Conservation (phyloP, 1,140 invertebrate species). For the Microplitis mediator region DNA sequence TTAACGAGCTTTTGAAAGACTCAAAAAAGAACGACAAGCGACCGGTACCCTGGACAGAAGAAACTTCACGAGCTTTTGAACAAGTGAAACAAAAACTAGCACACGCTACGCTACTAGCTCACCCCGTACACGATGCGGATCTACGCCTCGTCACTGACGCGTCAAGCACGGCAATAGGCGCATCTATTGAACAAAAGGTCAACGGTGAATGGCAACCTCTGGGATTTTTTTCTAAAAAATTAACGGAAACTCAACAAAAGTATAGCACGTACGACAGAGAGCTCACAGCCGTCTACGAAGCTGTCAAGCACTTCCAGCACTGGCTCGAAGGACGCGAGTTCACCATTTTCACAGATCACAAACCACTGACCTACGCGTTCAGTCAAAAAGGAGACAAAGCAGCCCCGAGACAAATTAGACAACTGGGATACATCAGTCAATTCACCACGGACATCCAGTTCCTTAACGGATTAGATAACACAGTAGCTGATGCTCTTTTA, state of each 20-base stretch:
- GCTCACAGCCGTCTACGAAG: constrained; percentile 56
- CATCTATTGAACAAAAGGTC: background rate
- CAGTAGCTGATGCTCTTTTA: constrained; percentile 39
- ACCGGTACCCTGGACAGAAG: constrained; percentile 24
- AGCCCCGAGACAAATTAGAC: constrained; percentile 21
- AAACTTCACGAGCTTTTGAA: constrained; percentile 23
- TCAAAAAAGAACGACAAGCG: constrained; percentile 34
- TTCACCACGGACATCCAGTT: too few species aligned
- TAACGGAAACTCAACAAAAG: constrained; percentile 37
- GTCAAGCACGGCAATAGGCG: background rate
- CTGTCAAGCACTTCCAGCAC: constrained; percentile 54
- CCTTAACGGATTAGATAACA: constrained; percentile 38
- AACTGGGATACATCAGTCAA: constrained; percentile 12
- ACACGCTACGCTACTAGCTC: constrained; percentile 17
- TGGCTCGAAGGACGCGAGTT: constrained; percentile 52
- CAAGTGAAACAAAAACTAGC: constrained; percentile 24
- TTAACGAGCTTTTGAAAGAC: constrained; percentile 27
- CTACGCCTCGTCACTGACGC: background rate
- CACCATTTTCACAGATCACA: constrained; percentile 53
- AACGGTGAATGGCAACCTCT: too few species aligned
- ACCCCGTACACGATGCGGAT: background rate
- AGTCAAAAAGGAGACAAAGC: constrained; percentile 39
- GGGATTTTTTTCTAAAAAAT: too few species aligned
- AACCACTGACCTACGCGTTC: constrained; percentile 48
- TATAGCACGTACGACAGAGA: constrained; percentile 58